Conservation (phyloP, 2,113 vertebrate genomes). For the Nettapus auritus region DNA sequence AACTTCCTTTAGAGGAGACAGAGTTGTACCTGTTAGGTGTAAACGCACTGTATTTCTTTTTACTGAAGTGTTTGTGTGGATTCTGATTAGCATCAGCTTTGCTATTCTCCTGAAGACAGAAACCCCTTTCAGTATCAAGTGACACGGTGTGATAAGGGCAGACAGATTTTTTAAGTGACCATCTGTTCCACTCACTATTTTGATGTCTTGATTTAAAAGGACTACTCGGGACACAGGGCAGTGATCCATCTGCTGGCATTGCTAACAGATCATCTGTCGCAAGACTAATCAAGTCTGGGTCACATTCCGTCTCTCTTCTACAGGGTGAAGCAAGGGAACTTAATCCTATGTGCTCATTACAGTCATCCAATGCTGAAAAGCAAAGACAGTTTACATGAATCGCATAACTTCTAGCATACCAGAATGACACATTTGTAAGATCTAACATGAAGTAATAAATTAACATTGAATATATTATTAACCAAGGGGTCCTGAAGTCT, state of each 20-base stretch:
- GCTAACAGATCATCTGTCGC: conserved; percentile 88
- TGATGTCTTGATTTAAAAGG: background rate
- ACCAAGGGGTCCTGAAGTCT: background rate
- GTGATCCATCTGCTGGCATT: conserved; percentile 83
- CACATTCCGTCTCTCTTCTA: conserved; percentile 21
- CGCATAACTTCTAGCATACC: background rate
- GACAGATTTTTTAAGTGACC: background rate
- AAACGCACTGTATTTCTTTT: background rate
- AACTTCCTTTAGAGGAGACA: background rate
- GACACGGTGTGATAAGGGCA: background rate
- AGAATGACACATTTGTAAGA: background rate
- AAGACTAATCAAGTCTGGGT: conserved; percentile 82
- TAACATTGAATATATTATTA: background rate
- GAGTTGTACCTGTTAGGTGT: background rate
- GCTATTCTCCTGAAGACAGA: background rate
- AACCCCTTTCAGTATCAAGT: background rate
- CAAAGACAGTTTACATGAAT: background rate
- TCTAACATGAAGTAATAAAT: background rate
- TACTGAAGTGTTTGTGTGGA: background rate
- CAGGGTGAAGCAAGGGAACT: background rate
- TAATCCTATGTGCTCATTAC: background rate
- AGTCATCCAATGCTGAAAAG: conserved; percentile 47
- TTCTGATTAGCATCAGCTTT: background rate
- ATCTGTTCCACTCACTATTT: conserved; percentile 7
- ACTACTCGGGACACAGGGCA: conserved; percentile 72